Conservation (phyloP, 1,140 invertebrate species). For the Latrodectus geometricus region DNA sequence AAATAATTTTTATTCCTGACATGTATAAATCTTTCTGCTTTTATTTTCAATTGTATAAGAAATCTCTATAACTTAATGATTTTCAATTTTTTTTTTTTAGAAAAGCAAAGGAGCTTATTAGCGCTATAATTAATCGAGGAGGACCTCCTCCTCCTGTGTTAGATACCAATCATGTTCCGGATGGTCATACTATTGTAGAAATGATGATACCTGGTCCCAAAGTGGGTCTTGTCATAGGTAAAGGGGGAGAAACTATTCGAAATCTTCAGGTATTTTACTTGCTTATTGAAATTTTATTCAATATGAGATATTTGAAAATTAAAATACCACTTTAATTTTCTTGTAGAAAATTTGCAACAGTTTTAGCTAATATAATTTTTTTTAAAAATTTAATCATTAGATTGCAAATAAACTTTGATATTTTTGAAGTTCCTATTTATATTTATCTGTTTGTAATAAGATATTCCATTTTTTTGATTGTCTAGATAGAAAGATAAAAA, state of each 20-base stretch:
- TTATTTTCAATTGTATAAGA: too few species aligned
- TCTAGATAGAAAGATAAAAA: too few species aligned
- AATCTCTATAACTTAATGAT: too few species aligned
- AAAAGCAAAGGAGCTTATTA: slow-evolving; percentile 59
- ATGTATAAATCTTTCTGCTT: too few species aligned
- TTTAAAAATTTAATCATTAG: background rate
- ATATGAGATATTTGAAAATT: background rate
- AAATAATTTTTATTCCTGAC: too few species aligned
- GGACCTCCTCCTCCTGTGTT: slow-evolving; percentile 50
- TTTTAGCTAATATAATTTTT: background rate
- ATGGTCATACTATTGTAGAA: slow-evolving; percentile 74
- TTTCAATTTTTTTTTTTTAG: slow-evolving; percentile 34
- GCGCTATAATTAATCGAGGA: slow-evolving; percentile 52
- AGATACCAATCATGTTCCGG: slow-evolving; percentile 58
- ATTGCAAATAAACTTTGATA: background rate
- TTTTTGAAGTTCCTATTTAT: background rate
- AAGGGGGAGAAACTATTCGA: slow-evolving; percentile 98
- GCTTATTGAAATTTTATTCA: background rate
- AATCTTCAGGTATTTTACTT: slow-evolving; percentile 80
- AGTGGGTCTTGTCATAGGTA: slow-evolving; percentile 95
- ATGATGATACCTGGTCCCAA: slow-evolving; percentile 97
- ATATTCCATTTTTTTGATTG: too few species aligned
- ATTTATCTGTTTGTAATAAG: too few species aligned
- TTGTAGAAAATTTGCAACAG: too few species aligned
- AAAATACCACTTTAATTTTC: too few species aligned